These are phyloP conservation scores for Lasioglossum figueresi DNA, from an alignment of 2,888 invertebrate species.

Conservation along the genomic window DNA sequence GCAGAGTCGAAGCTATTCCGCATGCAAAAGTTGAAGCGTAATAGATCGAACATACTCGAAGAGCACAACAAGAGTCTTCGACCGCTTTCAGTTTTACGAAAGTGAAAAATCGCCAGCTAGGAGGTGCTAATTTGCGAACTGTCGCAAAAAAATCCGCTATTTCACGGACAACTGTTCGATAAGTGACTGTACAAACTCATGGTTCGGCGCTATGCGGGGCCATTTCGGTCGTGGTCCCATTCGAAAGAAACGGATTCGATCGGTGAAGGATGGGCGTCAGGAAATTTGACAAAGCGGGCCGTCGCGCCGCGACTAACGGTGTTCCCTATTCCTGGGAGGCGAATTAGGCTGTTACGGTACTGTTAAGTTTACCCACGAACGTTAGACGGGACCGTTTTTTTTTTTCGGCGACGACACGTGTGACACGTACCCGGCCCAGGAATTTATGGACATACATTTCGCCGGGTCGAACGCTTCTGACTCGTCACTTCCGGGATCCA, in stretches of 20 bases:
- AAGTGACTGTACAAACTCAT: not conserved
- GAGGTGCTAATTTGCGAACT: not conserved
- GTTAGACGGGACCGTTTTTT: conserved; percentile 45
- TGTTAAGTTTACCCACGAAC: conserved; percentile 64
- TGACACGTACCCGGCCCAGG: conserved; percentile 17
- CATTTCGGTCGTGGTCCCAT: not conserved
- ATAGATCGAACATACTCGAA: not conserved
- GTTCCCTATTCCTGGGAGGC: conserved; percentile 47
- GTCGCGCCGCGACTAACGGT: conserved; percentile 57
- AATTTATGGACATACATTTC: conserved; percentile 54
- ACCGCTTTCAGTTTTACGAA: not conserved
- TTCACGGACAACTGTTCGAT: not conserved
- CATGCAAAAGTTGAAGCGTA: no score
- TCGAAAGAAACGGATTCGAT: not conserved
- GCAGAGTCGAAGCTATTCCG: no score
- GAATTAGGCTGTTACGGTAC: conserved; percentile 62
- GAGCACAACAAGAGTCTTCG: not conserved
- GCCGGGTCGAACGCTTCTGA: not conserved
- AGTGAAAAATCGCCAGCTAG: not conserved
- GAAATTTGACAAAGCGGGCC: not conserved
- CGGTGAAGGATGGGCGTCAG: not conserved
- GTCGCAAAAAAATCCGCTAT: not conserved
- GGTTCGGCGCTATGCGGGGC: not conserved
- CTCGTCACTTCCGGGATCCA: not conserved
- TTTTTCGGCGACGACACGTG: conserved; percentile 16